Evolutionary conservation across 2,113 vertebrate species (phyloP).

Genomic region (Acanthochromis polyacanthus): DNA sequence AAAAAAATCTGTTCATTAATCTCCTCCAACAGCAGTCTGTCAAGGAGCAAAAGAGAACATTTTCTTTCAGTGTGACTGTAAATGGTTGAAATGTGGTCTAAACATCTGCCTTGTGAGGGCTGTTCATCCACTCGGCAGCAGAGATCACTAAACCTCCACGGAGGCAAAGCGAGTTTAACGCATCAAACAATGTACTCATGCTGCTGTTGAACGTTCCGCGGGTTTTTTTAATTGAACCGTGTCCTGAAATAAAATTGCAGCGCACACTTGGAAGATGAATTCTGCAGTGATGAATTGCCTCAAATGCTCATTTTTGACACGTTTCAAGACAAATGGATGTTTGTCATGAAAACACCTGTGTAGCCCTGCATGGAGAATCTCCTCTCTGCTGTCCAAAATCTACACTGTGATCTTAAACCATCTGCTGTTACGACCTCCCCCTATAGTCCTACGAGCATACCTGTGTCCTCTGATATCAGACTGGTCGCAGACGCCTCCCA

Average conservation of each 20-base stretch:
- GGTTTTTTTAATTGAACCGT: rapidly evolving
- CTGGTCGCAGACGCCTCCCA: conserved; percentile 97
- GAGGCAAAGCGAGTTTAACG: background rate
- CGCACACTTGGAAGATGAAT: background rate
- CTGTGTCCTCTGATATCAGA: conserved; percentile 98
- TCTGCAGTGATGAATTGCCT: background rate
- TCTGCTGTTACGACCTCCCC: background rate
- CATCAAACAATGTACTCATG: background rate
- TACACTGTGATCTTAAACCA: background rate
- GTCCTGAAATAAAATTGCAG: background rate
- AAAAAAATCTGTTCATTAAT: background rate
- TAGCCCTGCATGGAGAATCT: too few species aligned
- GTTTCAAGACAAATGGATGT: too few species aligned
- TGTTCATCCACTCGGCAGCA: background rate
- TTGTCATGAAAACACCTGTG: too few species aligned
- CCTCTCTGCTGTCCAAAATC: too few species aligned
- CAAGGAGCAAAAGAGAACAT: background rate
- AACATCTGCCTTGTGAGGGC: rapidly evolving
- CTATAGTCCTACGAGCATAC: conserved; percentile 66
- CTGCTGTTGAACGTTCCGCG: background rate
- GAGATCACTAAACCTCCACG: background rate
- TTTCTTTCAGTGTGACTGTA: too few species aligned
- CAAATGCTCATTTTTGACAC: background rate
- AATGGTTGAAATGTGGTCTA: background rate
- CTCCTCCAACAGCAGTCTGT: rapidly evolving